Evolutionary conservation across 1,140 invertebrate species (phyloP), one percentile per base, ranked within the genome.

Genomic region (Drosophila tropicalis): DNA sequence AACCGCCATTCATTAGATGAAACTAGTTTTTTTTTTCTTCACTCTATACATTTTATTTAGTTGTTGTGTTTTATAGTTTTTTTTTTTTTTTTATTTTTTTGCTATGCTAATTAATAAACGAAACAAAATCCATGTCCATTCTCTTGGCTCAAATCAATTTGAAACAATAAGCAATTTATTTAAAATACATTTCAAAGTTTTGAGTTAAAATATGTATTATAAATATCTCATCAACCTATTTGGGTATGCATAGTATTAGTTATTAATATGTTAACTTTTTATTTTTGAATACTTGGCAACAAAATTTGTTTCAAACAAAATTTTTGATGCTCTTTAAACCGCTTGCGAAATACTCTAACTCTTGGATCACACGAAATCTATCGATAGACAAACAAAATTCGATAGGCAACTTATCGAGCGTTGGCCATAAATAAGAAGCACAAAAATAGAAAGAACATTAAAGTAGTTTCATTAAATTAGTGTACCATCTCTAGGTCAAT

Each of bases 91-190:
- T 62, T 62, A 70, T 55, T 70, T 77, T 75, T 78, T 55, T 81
- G 56, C 66, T 67, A 79, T 79, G 83, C 83, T 87, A 83, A 87
- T 87, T 83, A 87, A 65, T 71, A 87, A 72, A 71, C 72, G 54
- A 82, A 87, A 85, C 78, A 76, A 76, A 65, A 51, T 51, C 44
- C 44, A 51, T 51, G 56, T 39, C 56, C 29, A 36, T 36, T 36
- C 56, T 67, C 73, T 61, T 70, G 58, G 58, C 65, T 60, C 54
- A 76, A 67, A 39, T 76, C 85, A 80, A 86, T 86, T 86, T 82
- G 72, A 87, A 86, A 87, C 83, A 86, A 87, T 86, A 87, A 82
- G 83, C 83, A 79, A 89, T 87, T 87, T 81, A 89, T 87, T 77
- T 73, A 81, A 62, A 80, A 87, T 64, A 51, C 44, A 51, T 76